Conservation (phyloP, 2,888 invertebrate species). For the Sarcophaga caerulescens region DNA sequence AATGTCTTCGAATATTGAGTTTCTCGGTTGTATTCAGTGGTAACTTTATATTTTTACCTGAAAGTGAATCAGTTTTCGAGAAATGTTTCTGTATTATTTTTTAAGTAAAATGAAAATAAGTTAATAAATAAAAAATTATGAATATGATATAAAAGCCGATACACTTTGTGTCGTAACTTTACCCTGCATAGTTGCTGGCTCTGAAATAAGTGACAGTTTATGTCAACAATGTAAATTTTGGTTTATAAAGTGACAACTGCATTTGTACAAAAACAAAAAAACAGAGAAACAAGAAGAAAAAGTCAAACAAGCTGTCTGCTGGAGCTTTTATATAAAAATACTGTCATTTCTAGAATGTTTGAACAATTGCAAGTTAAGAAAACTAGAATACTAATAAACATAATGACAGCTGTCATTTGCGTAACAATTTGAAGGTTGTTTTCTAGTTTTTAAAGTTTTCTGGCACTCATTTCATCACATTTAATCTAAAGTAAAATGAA, state of each 20-base stretch:
- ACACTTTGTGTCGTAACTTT: not conserved
- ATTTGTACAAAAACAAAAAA: conserved; percentile 29
- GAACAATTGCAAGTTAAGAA: conserved; percentile 32
- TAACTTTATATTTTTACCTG: not conserved
- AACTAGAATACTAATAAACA: not conserved
- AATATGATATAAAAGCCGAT: conserved; percentile 18
- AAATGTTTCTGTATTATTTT: too few relatives aligned
- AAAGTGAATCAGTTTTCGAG: too few relatives aligned
- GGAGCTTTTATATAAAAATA: conserved; percentile 58
- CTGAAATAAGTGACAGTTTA: conserved; percentile 65
- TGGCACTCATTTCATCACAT: not conserved
- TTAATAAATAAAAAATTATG: conserved; percentile 9
- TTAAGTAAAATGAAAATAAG: not conserved
- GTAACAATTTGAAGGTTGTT: conserved; percentile 49
- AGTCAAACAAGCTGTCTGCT: too few relatives aligned
- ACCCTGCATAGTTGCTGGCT: conserved; percentile 3
- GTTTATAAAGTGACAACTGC: conserved; percentile 58
- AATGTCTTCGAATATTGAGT: not conserved
- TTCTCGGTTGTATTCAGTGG: not conserved
- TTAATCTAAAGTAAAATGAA: conserved; percentile 15
- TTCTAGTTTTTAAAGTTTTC: not conserved
- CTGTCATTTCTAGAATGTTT: conserved; percentile 54
- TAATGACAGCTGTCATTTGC: conserved; percentile 59
- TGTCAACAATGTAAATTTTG: conserved; percentile 58
- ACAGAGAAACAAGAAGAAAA: too few relatives aligned